Evolutionary conservation across 2,113 vertebrate genomes (phyloP).

Genomic region (Cnemophilus loriae): DNA sequence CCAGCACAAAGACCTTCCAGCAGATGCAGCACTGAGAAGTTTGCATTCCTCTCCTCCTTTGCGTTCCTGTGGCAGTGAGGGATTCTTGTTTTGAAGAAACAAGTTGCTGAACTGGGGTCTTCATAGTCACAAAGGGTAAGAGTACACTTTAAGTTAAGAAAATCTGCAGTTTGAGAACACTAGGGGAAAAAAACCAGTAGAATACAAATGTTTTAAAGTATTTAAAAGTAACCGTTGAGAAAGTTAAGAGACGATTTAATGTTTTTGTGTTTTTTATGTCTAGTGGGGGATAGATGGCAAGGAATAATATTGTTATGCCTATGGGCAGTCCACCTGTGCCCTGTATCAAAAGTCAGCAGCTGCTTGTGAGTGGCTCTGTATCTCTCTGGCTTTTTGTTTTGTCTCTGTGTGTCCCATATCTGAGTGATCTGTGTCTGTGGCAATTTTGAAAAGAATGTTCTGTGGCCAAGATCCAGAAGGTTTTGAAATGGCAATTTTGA

Average conservation of each 20-base stretch:
- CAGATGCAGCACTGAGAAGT: rapidly evolving
- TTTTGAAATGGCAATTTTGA: slow-evolving; percentile 43
- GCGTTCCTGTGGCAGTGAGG: rapidly evolving
- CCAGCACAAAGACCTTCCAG: not conserved
- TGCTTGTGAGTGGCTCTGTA: not conserved
- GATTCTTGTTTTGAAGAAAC: not conserved
- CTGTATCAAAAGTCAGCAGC: not conserved
- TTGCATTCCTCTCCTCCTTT: not conserved
- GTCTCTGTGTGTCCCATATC: not conserved
- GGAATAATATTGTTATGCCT: not conserved
- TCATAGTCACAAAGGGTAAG: not conserved
- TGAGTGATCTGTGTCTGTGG: not conserved
- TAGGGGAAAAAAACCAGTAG: rapidly evolving
- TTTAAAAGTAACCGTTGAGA: not conserved
- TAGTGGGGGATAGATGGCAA: not conserved
- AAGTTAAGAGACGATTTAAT: not conserved
- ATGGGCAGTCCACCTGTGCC: not conserved
- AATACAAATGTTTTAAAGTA: not conserved
- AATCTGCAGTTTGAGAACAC: not conserved
- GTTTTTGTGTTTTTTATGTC: not conserved
- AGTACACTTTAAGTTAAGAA: not conserved
- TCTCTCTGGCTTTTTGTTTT: not conserved
- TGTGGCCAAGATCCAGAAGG: slow-evolving; percentile 22
- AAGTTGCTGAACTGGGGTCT: not conserved
- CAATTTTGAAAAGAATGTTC: slow-evolving; percentile 49